phyloP scores from a whole-genome alignment of 2,113 vertebrate species.

The Phylloscopus trochiloides region DNA sequence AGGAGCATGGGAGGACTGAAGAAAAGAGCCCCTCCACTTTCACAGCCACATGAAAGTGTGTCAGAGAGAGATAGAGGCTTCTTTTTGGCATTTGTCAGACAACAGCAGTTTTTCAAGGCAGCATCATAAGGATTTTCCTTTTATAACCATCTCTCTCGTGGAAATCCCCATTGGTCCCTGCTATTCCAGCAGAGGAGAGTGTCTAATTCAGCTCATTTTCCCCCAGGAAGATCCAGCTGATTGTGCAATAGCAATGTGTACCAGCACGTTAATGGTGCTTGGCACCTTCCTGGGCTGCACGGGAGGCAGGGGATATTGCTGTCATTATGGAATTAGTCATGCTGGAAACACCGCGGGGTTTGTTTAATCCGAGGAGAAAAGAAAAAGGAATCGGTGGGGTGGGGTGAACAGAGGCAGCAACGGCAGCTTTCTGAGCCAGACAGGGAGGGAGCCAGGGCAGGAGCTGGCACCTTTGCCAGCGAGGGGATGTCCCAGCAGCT shows the following conservation, averaged over 20 bases:
- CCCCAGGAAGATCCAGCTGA: constrained; percentile 37
- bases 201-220: constrained; percentile 31
- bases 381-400: background rate
- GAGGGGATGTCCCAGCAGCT: background rate
- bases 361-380: constrained; percentile 30
- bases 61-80: background rate
- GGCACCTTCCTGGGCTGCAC: constrained; percentile 43
- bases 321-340: constrained; percentile 55
- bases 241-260: constrained; percentile 30
- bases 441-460: background rate
- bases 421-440: background rate
- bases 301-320: constrained; percentile 44
- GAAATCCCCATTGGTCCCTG: constrained; percentile 7
- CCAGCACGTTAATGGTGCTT: constrained; percentile 32
- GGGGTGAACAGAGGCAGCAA: background rate
- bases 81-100: background rate
- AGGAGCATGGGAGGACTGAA: background rate
- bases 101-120: background rate
- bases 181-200: background rate
- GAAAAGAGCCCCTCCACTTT: background rate
- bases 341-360: constrained; percentile 32
- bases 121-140: constrained; percentile 33
- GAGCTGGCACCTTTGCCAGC: fast-evolving
- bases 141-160: background rate
- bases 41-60: background rate